phyloP scores from a whole-genome alignment of 2,888 invertebrate species.

The Amphipoea lucens region DNA sequence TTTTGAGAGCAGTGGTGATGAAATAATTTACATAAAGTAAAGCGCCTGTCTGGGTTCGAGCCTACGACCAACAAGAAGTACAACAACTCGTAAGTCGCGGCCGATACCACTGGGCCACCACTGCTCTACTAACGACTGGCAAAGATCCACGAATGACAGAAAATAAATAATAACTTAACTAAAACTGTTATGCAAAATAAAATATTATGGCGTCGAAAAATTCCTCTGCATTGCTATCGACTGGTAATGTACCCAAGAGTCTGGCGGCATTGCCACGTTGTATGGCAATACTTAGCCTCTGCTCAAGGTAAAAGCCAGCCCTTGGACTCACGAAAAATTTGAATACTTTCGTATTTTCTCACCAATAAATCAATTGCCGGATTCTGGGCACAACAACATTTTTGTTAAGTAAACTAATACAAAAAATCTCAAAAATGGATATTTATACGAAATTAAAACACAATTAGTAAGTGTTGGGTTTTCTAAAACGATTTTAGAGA shows the following conservation, averaged over 20 bases:
- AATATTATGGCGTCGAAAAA: background rate
- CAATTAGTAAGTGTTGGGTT: background rate
- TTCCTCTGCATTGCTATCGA: background rate
- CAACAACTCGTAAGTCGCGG: too few species aligned
- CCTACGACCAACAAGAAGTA: too few species aligned
- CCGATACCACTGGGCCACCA: too few species aligned
- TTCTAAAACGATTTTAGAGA: background rate
- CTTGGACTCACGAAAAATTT: background rate
- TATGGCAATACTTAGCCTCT: background rate
- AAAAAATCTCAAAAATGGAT: background rate
- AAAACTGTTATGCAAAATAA: background rate
- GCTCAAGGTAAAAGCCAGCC: background rate
- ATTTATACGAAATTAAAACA: background rate
- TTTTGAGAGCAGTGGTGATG: too few species aligned
- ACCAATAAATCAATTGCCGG: background rate
- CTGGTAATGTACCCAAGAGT: background rate
- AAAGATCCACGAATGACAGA: too few species aligned
- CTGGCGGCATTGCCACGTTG: background rate
- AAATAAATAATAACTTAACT: too few species aligned
- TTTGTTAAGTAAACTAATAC: too few species aligned
- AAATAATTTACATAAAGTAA: too few species aligned
- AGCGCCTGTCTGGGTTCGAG: too few species aligned
- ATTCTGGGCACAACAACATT: background rate
- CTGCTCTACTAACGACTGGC: too few species aligned
- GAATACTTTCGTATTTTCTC: background rate